phyloP scores from a whole-genome alignment of 1,140 invertebrate genomes.

The Brachionus plicatilis region DNA sequence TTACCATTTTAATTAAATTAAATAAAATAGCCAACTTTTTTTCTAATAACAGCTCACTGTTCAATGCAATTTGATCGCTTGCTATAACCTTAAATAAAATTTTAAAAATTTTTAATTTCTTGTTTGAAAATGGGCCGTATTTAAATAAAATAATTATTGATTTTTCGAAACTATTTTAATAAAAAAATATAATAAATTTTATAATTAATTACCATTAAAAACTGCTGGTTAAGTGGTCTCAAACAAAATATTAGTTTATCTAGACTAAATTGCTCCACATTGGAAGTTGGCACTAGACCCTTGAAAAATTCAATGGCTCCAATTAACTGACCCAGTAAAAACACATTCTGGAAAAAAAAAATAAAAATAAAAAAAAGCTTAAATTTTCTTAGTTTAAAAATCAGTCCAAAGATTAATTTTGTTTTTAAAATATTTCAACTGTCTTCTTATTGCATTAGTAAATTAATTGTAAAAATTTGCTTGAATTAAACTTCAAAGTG shows the following conservation, averaged over 20 bases:
- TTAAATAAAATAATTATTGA: neutral
- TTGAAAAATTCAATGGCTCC: conserved; percentile 38
- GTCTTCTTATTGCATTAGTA: neutral
- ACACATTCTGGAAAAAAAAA: conserved; percentile 9
- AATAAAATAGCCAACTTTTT: neutral
- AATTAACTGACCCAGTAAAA: conserved; percentile 21
- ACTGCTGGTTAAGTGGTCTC: neutral
- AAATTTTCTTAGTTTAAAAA: neutral
- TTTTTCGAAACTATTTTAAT: neutral
- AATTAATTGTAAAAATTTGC: neutral
- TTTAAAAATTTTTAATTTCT: neutral
- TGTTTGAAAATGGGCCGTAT: neutral
- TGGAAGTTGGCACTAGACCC: conserved; percentile 8
- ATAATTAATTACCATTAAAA: conserved; percentile 8
- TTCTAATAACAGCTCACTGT: neutral
- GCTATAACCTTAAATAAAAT: neutral
- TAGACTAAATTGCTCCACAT: neutral
- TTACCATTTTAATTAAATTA: neutral
- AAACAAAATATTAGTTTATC: conserved; percentile 24
- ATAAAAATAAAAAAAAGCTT: neutral
- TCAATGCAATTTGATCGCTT: conserved; percentile 23
- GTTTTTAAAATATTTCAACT: neutral
- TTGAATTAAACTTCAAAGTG: neutral
- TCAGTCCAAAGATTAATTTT: neutral
- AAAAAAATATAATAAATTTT: neutral